Evolutionary conservation across 1,140 invertebrate genomes (phyloP).

Genomic region (Chironomus striatipennis): DNA sequence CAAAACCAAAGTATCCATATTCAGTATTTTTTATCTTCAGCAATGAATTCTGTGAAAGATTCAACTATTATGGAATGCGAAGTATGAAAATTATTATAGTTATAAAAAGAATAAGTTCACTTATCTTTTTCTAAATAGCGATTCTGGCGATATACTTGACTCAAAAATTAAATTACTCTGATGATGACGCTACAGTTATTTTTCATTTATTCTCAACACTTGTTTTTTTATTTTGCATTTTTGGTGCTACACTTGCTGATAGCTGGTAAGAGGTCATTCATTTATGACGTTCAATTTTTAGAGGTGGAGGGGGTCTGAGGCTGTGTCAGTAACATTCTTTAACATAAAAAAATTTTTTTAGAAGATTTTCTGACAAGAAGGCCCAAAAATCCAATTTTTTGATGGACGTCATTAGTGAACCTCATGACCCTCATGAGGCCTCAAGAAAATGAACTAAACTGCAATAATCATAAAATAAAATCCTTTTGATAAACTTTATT

Average conservation of each 20-base stretch:
- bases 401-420: no score
- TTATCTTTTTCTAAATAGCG: constrained; percentile 43
- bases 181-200: constrained; percentile 62
- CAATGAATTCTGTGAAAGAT: constrained; percentile 82
- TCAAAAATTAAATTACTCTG: constrained; percentile 52
- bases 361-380: no score
- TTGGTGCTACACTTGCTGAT: constrained; percentile 82
- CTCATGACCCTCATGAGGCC: no score
- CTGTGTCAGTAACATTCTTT: no score
- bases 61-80: constrained; percentile 77
- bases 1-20: constrained; percentile 57
- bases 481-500: no score
- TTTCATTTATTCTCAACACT: constrained; percentile 74
- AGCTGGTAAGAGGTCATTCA: constrained; percentile 48
- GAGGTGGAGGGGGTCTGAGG: no score
- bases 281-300: no score
- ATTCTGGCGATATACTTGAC: constrained; percentile 70
- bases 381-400: no score
- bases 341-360: no score
- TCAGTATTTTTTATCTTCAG: constrained; percentile 70
- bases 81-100: constrained; percentile 44
- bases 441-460: no score
- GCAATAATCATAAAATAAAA: no score
- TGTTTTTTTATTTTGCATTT: constrained; percentile 69
- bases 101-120: background rate